phyloP scores from a whole-genome alignment of 2,797 vertebrate genomes.

The Rhinichthys osculus region DNA sequence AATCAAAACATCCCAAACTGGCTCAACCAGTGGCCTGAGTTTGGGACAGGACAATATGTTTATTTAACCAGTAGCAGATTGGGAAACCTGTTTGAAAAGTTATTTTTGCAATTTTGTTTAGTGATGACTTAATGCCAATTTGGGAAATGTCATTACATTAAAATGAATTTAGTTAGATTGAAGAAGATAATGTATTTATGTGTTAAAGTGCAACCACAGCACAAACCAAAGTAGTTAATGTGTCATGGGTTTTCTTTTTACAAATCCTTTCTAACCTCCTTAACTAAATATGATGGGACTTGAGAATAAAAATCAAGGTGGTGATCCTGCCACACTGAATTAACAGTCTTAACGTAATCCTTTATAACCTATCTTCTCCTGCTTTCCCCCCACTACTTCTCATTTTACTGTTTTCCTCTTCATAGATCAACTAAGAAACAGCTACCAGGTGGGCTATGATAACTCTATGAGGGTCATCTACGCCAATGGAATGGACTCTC shows the following conservation, averaged over 20 bases:
- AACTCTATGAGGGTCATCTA: constrained; percentile 94
- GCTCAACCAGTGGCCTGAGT: neutral
- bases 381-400: neutral
- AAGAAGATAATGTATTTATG: constrained; percentile 12
- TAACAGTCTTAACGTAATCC: constrained; percentile 5
- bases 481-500: constrained; percentile 94
- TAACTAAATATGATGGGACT: constrained; percentile 15
- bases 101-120: neutral
- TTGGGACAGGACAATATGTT: neutral
- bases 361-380: neutral
- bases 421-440: constrained; percentile 94
- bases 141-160: constrained; percentile 11
- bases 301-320: constrained; percentile 6
- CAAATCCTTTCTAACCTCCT: constrained; percentile 6
- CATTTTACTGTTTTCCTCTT: constrained; percentile 32
- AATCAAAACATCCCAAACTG: neutral
- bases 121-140: neutral
- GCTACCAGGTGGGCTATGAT: constrained; percentile 94
- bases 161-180: neutral
- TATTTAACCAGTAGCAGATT: neutral
- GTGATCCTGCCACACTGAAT: constrained; percentile 7
- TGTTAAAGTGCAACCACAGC: neutral
- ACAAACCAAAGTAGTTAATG: neutral
- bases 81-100: neutral
- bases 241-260: constrained; percentile 1